Evolutionary conservation across 1,140 invertebrate genomes (phyloP).

Genomic region (Apis cerana): DNA sequence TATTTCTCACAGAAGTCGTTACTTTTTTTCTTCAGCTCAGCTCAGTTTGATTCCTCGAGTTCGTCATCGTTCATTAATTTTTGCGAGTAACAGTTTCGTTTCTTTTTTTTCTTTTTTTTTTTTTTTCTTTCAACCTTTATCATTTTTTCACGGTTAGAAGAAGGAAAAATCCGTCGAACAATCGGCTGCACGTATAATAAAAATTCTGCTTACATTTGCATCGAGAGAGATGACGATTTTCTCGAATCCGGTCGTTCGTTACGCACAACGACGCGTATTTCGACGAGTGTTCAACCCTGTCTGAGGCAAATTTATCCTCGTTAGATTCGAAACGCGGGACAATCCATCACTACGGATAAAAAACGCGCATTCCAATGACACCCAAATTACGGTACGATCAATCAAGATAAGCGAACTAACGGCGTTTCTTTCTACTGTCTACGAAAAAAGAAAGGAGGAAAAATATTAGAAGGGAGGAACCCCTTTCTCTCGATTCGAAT

Average conservation of each 20-base stretch:
- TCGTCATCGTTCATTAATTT: too few species aligned
- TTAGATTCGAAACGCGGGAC: conserved; percentile 38
- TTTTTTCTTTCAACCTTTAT: neutral
- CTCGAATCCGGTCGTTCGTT: conserved; percentile 41
- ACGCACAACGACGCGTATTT: conserved; percentile 32
- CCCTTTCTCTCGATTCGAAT: too few species aligned
- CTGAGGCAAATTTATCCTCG: conserved; percentile 48
- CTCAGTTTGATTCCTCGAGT: neutral
- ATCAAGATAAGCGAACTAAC: conserved; percentile 43
- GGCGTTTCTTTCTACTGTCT: neutral
- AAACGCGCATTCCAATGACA: conserved; percentile 45
- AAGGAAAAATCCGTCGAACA: neutral
- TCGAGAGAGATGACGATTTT: conserved; percentile 25
- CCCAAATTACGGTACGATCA: conserved; percentile 46
- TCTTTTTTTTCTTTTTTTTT: neutral
- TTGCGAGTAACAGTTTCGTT: neutral
- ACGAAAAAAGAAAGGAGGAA: neutral
- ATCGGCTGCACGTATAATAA: neutral
- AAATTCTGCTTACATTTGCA: neutral
- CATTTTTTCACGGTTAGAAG: neutral
- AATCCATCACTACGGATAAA: conserved; percentile 34
- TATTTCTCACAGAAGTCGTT: neutral
- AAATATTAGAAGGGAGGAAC: neutral
- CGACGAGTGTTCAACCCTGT: conserved; percentile 39
- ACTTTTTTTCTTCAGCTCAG: neutral